Base-by-base conservation (phyloP, 2,797 vertebrate genomes). In the Epinephelus coioides region DNA sequence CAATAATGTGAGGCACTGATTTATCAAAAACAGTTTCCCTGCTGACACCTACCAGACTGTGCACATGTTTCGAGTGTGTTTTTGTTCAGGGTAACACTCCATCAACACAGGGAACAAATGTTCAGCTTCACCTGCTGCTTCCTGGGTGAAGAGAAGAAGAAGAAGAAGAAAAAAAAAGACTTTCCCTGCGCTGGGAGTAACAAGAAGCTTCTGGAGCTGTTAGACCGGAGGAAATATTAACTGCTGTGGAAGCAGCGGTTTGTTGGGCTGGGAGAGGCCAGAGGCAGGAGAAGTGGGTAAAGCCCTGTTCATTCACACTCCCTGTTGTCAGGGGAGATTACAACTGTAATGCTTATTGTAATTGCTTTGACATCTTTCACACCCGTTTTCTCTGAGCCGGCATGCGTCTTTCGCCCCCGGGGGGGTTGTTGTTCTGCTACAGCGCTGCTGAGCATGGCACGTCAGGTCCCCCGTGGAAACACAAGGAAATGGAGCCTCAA, bases 341-440 rank as follows among this genome's bases (percentile, higher is more conserved):
- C 88, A 75, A 68, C 79, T 85, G 84, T 82, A 91, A 90, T 89
- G 92, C 89, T 88, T 89, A 89, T 90, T 91, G 88, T 95, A 94
- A 94, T 94, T 93, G 90, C 92, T 88, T 90, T 92, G 93, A 94
- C 93, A 94, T 88, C 83, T 91, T 92, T 94, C 91, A 91, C 90
- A 89, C 73, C 83, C 69, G 77, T 78, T 86, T 69, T 86, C 86
- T 82, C 81, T 74, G 79, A 86, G 89, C 72, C 30, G 49, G 71
- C 54, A 12, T 65, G 73, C 23, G 47, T 34, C 14, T 25, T 46
- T 21, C 57, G 82, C 80, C 83, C 69, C 44, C 15, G 51, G 78
- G 83, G 78, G 59, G 69, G 23, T 69, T 79, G 81, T 63, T 86
- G 76, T 86, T 81, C 79, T 81, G 80, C 83, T 78, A 15, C 83